Evolutionary conservation across 2,797 vertebrate species (phyloP), one percentile per base, ranked within the genome.

Genomic region (Parauchenoglanis punctatus): DNA sequence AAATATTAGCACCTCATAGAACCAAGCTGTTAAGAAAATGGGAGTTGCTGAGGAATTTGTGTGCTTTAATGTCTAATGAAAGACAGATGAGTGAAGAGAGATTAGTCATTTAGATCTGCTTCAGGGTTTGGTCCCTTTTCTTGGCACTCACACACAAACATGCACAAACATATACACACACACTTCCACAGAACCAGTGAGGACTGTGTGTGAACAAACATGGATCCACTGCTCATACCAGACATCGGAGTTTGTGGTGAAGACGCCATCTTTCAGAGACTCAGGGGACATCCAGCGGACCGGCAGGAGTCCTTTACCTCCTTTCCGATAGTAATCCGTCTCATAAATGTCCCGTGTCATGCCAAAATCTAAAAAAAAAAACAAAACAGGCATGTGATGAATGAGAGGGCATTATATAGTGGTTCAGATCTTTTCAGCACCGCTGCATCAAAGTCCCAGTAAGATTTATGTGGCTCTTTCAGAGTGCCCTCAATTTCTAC

Each of bases 221-320:
- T 90, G 88, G 67, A 82, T 80, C 85, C 87, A 63, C 72, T 80
- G 89, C 61, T 89, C 96, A 91, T 98, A 99, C 99, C 99, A 99
- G 95, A 99, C 99, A 13, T 99, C 99, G 4, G 99, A 99, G 93
- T 98, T 97, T 0, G 98, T 99, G 75, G 98, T 99, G 96, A 99
- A 99, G 91, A 99, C 98, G 68, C 99, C 99, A 0, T 99, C 99
- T 90, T 99, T 99, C 85, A 99, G 97, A 0, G 99, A 99, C 87
- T 99, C 98, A 0, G 99, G 99, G 89, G 99, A 99, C 99, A 99
- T 99, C 99, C 99, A 99, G 92, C 99, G 98, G 10, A 99, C 99
- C 0, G 99, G 99, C 92, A 99, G 95, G 90, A 99, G 91, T n/a
- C 99, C 99, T 75, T 99, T 99, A 84, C 99, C 99, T 91, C 99